Evolutionary conservation across 2,797 vertebrate species (phyloP).

Genomic region (Coilia nasus): DNA sequence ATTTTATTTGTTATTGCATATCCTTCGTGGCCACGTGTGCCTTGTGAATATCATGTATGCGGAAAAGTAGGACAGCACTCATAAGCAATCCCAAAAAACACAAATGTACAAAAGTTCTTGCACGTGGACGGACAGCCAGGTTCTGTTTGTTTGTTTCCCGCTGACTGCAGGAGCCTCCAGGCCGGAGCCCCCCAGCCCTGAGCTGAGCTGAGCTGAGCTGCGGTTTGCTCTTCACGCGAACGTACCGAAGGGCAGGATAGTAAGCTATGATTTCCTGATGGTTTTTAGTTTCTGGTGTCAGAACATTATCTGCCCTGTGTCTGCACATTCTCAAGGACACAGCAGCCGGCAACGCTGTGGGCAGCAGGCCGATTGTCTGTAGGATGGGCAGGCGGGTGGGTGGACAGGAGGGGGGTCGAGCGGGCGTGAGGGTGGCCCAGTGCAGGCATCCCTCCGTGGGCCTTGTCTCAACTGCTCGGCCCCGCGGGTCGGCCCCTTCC

Average conservation of each 20-base stretch:
- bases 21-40: not conserved
- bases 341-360: slow-evolving; percentile 54
- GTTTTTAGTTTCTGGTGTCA: slow-evolving; percentile 82
- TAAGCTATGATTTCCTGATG: slow-evolving; percentile 75
- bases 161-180: not conserved
- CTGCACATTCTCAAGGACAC: slow-evolving; percentile 85
- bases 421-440: not conserved
- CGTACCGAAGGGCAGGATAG: slow-evolving; percentile 53
- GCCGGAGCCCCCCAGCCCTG: not conserved
- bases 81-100: no score
- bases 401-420: not conserved
- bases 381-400: not conserved
- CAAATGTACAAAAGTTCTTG: not conserved
- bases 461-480: not conserved
- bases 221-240: slow-evolving; percentile 15
- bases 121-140: no score
- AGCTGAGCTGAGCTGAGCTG: not conserved
- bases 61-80: not conserved
- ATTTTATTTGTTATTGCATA: not conserved
- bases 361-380: slow-evolving; percentile 66
- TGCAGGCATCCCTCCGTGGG: not conserved
- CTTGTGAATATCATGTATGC: not conserved
- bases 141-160: not conserved
- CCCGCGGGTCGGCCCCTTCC: not conserved
- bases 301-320: slow-evolving; percentile 83